A percentile compares a stretch with the other conserved stretches of the same genome.
These are phyloP conservation scores for Heliconius eleuchia DNA, from an alignment of 1,140 invertebrate genomes.

Conservation along the genomic window DNA sequence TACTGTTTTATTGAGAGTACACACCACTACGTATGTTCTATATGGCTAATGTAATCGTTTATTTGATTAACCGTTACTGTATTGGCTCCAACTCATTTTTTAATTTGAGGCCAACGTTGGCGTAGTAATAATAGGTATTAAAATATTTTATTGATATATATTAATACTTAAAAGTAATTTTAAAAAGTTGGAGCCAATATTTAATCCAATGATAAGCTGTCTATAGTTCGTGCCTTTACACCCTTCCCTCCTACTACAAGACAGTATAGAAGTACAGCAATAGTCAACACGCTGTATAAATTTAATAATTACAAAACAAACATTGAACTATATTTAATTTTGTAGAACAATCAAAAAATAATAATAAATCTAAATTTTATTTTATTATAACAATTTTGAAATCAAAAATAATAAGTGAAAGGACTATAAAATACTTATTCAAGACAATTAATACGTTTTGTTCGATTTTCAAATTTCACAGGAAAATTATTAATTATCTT, in stretches of 20 bases:
- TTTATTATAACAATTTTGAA: too few relatives aligned
- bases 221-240: constrained; percentile 1
- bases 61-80: too few relatives aligned
- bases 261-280: neutral
- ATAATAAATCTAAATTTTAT: too few relatives aligned
- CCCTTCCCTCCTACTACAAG: neutral
- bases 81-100: too few relatives aligned
- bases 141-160: constrained; percentile 6
- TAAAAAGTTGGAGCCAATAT: neutral
- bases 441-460: too few relatives aligned
- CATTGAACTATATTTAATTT: neutral
- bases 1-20: too few relatives aligned
- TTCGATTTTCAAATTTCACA: too few relatives aligned
- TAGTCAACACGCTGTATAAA: neutral
- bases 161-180: neutral
- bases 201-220: neutral
- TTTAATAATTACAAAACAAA: neutral
- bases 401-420: neutral
- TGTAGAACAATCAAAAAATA: too few relatives aligned
- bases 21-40: too few relatives aligned
- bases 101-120: too few relatives aligned
- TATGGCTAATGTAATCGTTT: too few relatives aligned
- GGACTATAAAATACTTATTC: neutral
- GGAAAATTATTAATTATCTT: too few relatives aligned
- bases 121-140: neutral